These are phyloP conservation scores for Cladorhizidae sp. DNA, from an alignment of 37 sponge, comb jelly and placozoan species.

Conservation along the genomic window DNA sequence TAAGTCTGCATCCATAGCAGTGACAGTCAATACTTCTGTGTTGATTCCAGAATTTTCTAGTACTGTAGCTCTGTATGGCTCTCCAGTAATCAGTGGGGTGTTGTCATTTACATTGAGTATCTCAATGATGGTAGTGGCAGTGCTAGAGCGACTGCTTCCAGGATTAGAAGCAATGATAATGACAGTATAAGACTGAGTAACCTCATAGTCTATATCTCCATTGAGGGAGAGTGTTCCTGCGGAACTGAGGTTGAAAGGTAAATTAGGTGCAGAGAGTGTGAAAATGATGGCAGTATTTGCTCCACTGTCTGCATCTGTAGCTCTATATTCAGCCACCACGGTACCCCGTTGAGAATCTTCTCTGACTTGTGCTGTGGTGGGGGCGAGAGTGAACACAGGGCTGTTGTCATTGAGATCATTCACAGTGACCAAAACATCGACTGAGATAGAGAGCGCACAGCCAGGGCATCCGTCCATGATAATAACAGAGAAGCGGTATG, in stretches of 20 bases:
- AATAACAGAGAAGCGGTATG: constrained; percentile 11
- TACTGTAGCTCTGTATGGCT: constrained; percentile 6
- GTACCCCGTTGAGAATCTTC: constrained; percentile 17
- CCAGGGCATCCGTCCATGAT: constrained; percentile 43
- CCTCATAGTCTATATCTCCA: constrained; percentile 43
- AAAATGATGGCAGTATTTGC: constrained; percentile 60
- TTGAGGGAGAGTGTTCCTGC: constrained; percentile 27
- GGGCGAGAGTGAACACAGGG: constrained; percentile 40
- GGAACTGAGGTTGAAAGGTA: constrained; percentile 14
- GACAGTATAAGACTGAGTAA: constrained; percentile 10
- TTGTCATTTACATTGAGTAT: constrained; percentile 61
- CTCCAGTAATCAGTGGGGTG: constrained; percentile 25
- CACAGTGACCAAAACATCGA: constrained; percentile 28
- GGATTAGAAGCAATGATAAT: constrained; percentile 55
- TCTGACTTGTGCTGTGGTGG: constrained; percentile 1
- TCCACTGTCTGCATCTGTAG: constrained; percentile 65
- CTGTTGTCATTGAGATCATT: constrained; percentile 70
- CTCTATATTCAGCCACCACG: constrained; percentile 17
- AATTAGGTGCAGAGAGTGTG: constrained; percentile 11
- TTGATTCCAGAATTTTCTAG: constrained; percentile 12
- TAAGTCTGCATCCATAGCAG: constrained; percentile 50
- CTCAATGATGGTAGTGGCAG: background rate
- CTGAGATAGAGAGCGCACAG: constrained; percentile 7
- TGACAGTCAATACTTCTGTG: constrained; percentile 7
- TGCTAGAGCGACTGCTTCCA: background rate